A percentile compares a stretch with the other conserved stretches of the same genome.
phyloP scores from a whole-genome alignment of 2,888 invertebrate genomes.

The Athetis lepigone region DNA sequence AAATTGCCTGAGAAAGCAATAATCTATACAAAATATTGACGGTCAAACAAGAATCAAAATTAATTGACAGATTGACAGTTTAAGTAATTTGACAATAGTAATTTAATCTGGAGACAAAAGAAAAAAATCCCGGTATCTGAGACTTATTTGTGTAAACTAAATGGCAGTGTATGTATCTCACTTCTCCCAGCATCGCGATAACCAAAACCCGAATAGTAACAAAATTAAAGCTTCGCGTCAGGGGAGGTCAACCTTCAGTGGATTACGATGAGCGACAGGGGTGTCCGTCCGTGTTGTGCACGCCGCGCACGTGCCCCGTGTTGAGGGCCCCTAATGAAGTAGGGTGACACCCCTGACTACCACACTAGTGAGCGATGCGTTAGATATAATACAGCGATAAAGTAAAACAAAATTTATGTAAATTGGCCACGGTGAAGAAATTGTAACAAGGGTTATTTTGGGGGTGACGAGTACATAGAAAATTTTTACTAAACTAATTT shows the following conservation, averaged over 20 bases:
- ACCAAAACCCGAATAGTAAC: conserved; percentile 53
- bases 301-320: conserved; percentile 85
- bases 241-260: conserved; percentile 76
- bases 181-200: conserved; percentile 29
- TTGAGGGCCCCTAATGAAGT: conserved; percentile 86
- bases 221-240: conserved; percentile 57
- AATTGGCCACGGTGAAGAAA: conserved; percentile 47
- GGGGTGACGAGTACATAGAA: conserved; percentile 21
- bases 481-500: conserved; percentile 22
- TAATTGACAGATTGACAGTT: neutral
- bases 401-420: conserved; percentile 59
- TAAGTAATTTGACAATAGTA: neutral
- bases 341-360: conserved; percentile 80
- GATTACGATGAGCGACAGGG: conserved; percentile 75
- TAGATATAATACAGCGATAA: conserved; percentile 61
- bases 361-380: conserved; percentile 54
- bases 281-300: conserved; percentile 81
- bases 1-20: neutral
- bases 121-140: neutral
- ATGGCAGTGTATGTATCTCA: neutral
- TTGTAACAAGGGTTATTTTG: conserved; percentile 34
- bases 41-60: neutral
- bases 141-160: neutral
- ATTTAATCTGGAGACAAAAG: neutral
- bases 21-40: neutral